Evolutionary conservation across 2,113 vertebrate genomes (phyloP).

Genomic region (Azemiops feae): DNA sequence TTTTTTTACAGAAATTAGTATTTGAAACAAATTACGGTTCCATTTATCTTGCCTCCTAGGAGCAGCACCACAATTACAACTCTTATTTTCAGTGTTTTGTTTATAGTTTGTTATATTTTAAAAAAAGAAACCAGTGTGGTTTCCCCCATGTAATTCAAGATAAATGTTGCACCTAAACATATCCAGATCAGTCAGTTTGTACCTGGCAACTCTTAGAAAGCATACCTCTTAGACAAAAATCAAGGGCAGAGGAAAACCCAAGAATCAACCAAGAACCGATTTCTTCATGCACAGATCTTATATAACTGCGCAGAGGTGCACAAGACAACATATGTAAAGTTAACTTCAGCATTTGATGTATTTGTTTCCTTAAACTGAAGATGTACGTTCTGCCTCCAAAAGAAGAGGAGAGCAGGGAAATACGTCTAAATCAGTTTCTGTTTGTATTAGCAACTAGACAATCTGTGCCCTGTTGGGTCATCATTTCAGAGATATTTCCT

Average conservation of each 20-base stretch:
- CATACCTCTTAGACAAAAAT: neutral
- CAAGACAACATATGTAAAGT: neutral
- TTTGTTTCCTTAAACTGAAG: neutral
- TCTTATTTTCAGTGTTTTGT: constrained; percentile 44
- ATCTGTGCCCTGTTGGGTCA: too few species aligned
- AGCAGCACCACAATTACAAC: constrained; percentile 58
- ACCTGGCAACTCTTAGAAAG: neutral
- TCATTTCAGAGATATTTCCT: too few species aligned
- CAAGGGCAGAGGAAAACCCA: neutral
- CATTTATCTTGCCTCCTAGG: constrained; percentile 45
- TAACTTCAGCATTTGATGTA: neutral
- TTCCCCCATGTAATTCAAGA: neutral
- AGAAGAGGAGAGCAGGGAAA: neutral
- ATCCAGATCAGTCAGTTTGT: neutral
- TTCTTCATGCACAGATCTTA: neutral
- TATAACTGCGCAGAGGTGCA: neutral
- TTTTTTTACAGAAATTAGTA: constrained; percentile 29
- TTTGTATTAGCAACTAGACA: neutral
- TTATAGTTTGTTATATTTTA: constrained; percentile 22
- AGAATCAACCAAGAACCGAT: neutral
- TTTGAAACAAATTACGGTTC: constrained; percentile 58
- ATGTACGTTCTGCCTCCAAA: neutral
- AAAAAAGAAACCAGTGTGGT: constrained; percentile 21
- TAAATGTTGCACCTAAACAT: neutral
- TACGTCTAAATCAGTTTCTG: neutral